Base-by-base conservation (phyloP, 2,113 vertebrate genomes). In the Pleuronectes platessa region DNA sequence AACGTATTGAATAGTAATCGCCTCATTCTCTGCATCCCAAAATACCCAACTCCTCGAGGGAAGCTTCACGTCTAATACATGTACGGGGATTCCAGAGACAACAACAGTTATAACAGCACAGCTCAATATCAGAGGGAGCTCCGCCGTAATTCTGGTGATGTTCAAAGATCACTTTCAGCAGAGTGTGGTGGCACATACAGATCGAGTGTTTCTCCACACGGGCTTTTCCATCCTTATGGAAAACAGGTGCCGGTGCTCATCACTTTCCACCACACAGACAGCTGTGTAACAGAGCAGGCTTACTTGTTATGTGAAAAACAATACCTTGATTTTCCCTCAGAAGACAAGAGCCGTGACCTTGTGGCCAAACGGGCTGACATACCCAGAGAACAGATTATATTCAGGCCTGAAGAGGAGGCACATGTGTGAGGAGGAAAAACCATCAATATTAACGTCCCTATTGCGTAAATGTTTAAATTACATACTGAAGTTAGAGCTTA, bases 221-320 rank as follows among this genome's bases (percentile, higher is more conserved):
- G 65, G 23, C 75, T 58, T 45, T 31, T 68, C 49, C 35, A 64
- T 80, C 74, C 21, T 65, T 24, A 20, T 59, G 55, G 69, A 73
- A 60, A 91, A 90, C 91, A 92, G 87, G 87, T 90, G 90, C 68
- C 40, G 2, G 58, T 71, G 67, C 87, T 87, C 76, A 66, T 85
- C 70, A 60, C 78, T 71, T 42, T 42, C 40, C 47, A 51, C 15
- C 31, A 76, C 51, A 47, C 64, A 21, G 82, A 53, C 90, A 91
- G 88, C 87, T 90, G 88, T 64, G 74, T 68, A 79, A 72, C 68
- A 51, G 49, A 77, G 15, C 61, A 21, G 63, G 53, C 58, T n/a
- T 55, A 67, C 87, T 84, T 77, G 47, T 69, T 66, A 88, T 61
- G 68, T 85, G 91, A 88, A 92, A 92, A 86, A 93, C 88, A 92